Percentiles rank a stretch among this genome's conserved stretches.
Evolutionary conservation across 2,888 invertebrate genomes (phyloP).

Genomic region (Apoda limacodes): DNA sequence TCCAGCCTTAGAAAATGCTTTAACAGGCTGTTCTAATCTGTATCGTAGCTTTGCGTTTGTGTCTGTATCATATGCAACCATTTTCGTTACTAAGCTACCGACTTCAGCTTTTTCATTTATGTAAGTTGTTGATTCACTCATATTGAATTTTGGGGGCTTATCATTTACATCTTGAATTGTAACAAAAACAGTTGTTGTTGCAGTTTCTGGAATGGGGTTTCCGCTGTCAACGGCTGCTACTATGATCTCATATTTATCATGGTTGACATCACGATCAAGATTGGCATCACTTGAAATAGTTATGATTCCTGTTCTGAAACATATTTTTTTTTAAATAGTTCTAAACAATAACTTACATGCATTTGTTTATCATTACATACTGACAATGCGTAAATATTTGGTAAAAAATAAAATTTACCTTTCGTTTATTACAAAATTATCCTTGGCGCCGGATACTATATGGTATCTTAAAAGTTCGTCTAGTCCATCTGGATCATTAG

Average conservation of each 20-base stretch:
- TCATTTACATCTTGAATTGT: conserved; percentile 83
- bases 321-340: too few relatives aligned
- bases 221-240: conserved; percentile 83
- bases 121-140: conserved; percentile 74
- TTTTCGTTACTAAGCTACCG: conserved; percentile 72
- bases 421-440: conserved; percentile 81
- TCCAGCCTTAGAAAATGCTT: conserved; percentile 81
- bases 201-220: conserved; percentile 79
- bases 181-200: conserved; percentile 80
- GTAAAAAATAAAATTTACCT: conserved; percentile 72
- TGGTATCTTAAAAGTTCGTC: conserved; percentile 77
- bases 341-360: too few relatives aligned
- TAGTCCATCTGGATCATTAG: conserved; percentile 83
- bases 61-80: conserved; percentile 79
- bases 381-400: background rate
- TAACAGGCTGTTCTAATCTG: conserved; percentile 74
- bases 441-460: conserved; percentile 79
- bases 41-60: conserved; percentile 76
- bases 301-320: conserved; percentile 73
- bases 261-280: conserved; percentile 76
- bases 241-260: conserved; percentile 76
- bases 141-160: conserved; percentile 81
- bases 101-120: conserved; percentile 76
- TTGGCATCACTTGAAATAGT: conserved; percentile 79
- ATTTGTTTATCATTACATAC: too few relatives aligned